A percentile compares a stretch with the other conserved stretches of the same genome.
Conservation (phyloP, 2,888 invertebrate genomes). For the Anorthoa munda region DNA sequence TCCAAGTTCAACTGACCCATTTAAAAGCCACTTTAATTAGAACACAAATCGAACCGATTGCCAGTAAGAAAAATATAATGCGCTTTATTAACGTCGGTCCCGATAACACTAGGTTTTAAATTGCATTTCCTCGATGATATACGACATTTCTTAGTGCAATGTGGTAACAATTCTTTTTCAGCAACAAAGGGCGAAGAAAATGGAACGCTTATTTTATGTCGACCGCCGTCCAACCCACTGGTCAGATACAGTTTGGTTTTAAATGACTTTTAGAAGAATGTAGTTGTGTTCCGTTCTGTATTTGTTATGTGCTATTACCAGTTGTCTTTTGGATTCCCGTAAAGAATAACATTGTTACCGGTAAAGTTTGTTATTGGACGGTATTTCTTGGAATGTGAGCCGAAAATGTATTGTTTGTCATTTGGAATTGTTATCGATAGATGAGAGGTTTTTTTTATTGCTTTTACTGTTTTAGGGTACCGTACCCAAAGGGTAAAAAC, state of each 20-base stretch:
- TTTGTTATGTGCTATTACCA: constrained; percentile 48
- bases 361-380: constrained; percentile 1
- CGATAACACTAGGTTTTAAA: constrained; percentile 59
- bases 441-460: too few relatives aligned
- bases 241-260: constrained; percentile 68
- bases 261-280: constrained; percentile 70
- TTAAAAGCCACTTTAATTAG: constrained; percentile 42
- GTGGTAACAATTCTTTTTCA: constrained; percentile 61
- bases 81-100: constrained; percentile 38
- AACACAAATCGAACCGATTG: constrained; percentile 46
- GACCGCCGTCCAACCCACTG: constrained; percentile 53
- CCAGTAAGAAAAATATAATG: constrained; percentile 48
- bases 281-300: constrained; percentile 46
- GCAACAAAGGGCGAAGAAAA: constrained; percentile 66
- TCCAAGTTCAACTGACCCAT: constrained; percentile 32
- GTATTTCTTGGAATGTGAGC: constrained; percentile 16
- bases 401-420: not conserved
- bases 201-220: constrained; percentile 64
- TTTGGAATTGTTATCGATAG: not conserved
- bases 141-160: constrained; percentile 59
- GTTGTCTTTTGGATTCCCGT: constrained; percentile 38
- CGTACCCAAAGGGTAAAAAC: too few relatives aligned
- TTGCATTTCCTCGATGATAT: constrained; percentile 64
- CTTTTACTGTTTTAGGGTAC: not conserved
- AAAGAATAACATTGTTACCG: constrained; percentile 41